Percentiles rank a stretch among this genome's conserved stretches.
phyloP scores from a whole-genome alignment of 2,797 vertebrate genomes.

The Peromyscus melanophrys region DNA sequence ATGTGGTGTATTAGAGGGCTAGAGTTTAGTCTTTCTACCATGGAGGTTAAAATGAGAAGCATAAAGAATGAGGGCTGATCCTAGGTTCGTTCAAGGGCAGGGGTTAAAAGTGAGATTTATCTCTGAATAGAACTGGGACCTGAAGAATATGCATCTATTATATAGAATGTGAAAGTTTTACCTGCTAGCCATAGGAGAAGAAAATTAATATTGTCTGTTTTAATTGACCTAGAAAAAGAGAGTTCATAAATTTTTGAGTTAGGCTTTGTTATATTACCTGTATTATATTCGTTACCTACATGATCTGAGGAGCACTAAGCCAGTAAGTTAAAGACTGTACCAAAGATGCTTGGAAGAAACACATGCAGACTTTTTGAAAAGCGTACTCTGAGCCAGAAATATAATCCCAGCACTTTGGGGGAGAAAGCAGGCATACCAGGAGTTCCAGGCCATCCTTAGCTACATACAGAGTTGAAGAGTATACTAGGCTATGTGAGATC shows the following conservation, averaged over 20 bases:
- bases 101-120: conserved; percentile 29
- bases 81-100: not conserved
- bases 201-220: conserved; percentile 40
- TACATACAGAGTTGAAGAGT: not conserved
- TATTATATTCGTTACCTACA: not conserved
- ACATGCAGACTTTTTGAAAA: conserved; percentile 47
- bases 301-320: conserved; percentile 18
- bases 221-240: not conserved
- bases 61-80: not conserved
- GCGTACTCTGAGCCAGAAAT: not conserved
- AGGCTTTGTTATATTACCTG: conserved; percentile 35
- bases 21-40: not conserved
- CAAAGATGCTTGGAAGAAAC: conserved; percentile 1
- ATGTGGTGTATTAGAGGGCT: not conserved
- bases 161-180: conserved; percentile 33
- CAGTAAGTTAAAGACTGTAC: conserved; percentile 23
- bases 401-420: not conserved
- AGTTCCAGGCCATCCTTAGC: not conserved
- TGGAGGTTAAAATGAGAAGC: conserved; percentile 39
- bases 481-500: not conserved
- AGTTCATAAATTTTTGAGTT: conserved; percentile 61
- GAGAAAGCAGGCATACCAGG: not conserved
- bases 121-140: not conserved
- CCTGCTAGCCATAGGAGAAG: not conserved
- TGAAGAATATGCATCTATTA: conserved; percentile 10